These are phyloP conservation scores for Myiozetetes cayanensis DNA, from an alignment of 2,113 vertebrate genomes.

Conservation along the genomic window DNA sequence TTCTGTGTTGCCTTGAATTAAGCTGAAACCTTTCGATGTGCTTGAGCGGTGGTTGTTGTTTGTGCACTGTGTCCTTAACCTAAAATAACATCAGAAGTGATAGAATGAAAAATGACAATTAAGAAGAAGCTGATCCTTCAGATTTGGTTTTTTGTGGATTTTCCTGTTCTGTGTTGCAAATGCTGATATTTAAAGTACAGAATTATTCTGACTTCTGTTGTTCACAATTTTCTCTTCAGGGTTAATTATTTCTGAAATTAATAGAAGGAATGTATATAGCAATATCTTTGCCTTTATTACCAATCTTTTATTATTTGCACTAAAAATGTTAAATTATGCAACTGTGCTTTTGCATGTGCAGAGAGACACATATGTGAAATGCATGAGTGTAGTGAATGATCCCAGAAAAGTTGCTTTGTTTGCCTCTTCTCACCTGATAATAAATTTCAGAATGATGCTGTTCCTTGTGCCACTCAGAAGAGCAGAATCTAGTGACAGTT, in stretches of 20 bases:
- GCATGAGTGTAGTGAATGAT: neutral
- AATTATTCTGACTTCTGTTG: neutral
- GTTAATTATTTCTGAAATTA: neutral
- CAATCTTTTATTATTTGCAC: neutral
- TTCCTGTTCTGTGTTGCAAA: neutral
- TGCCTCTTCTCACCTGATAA: neutral
- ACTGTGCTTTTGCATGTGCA: neutral
- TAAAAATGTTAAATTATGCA: neutral
- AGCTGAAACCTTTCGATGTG: neutral
- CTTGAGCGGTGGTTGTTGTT: neutral
- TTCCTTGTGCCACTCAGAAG: neutral
- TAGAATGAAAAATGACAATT: conserved; percentile 43
- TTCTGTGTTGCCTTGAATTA: neutral
- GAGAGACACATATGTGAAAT: neutral
- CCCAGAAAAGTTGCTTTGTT: neutral
- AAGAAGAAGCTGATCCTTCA: conserved; percentile 3
- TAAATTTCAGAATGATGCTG: neutral
- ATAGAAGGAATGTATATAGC: neutral
- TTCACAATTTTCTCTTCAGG: neutral
- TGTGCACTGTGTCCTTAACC: conserved; percentile 19
- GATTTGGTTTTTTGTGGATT: conserved; percentile 20
- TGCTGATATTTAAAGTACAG: neutral
- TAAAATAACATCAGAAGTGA: neutral
- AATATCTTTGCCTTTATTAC: neutral
- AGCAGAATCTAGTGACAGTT: neutral